Percentiles rank a stretch among this genome's conserved stretches.
Evolutionary conservation across 2,113 vertebrate species (phyloP).

Genomic region (Brachypodius melanocephalos): DNA sequence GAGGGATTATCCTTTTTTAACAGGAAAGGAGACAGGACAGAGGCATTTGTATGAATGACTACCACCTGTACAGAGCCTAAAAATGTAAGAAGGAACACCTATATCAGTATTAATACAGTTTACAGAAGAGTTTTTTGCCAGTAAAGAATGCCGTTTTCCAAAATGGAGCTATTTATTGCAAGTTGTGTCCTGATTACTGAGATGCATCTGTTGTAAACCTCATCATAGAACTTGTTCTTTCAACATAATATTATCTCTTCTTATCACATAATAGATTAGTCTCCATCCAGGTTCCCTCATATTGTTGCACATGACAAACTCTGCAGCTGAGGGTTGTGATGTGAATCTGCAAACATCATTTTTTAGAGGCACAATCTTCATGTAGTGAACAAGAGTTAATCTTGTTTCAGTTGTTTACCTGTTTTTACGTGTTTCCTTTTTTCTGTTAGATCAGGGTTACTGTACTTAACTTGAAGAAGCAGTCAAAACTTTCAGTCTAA

Average conservation of each 20-base stretch:
- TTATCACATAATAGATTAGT: neutral
- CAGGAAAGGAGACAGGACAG: neutral
- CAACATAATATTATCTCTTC: neutral
- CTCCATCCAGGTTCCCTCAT: neutral
- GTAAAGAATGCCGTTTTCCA: neutral
- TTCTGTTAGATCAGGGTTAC: neutral
- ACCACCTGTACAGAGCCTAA: neutral
- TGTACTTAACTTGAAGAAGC: neutral
- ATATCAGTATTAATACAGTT: slow-evolving; percentile 54
- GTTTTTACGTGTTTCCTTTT: neutral
- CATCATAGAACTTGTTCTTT: neutral
- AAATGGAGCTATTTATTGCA: neutral
- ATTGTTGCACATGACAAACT: neutral
- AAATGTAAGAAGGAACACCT: neutral
- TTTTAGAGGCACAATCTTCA: neutral
- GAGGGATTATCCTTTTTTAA: neutral
- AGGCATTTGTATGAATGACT: neutral
- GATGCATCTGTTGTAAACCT: neutral
- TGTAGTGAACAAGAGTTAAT: neutral
- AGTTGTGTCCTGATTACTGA: neutral
- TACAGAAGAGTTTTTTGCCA: neutral
- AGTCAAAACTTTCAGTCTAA: neutral
- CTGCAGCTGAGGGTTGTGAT: neutral
- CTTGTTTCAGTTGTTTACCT: neutral
- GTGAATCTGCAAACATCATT: neutral